Percentiles rank a stretch among this genome's conserved stretches.
These are phyloP conservation scores for Tringa solitaria DNA, from an alignment of 2,113 vertebrate species.

Conservation along the genomic window DNA sequence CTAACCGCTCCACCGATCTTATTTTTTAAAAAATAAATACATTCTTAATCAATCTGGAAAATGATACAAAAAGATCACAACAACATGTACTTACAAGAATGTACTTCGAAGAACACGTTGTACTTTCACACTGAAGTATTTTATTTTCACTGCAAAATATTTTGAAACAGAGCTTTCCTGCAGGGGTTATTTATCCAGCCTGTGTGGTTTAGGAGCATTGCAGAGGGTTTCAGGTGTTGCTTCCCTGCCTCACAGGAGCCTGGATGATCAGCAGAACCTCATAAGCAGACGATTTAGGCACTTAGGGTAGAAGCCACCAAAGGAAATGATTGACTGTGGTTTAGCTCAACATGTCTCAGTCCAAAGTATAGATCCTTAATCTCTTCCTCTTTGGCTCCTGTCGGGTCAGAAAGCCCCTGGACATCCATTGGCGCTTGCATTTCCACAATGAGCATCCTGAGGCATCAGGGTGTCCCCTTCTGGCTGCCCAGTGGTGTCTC, in stretches of 20 bases:
- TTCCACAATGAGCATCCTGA: neutral
- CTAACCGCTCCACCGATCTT: neutral
- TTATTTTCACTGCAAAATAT: neutral
- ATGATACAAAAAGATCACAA: neutral
- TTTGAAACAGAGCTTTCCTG: neutral
- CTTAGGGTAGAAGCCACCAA: neutral
- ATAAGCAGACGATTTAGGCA: neutral
- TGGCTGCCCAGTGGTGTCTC: neutral
- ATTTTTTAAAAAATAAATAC: neutral
- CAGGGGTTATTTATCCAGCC: neutral
- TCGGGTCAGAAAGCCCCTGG: neutral
- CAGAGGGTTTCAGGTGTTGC: neutral
- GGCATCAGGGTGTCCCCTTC: neutral
- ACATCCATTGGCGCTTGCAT: neutral
- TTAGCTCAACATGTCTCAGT: neutral
- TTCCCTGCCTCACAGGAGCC: neutral
- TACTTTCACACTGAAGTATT: neutral
- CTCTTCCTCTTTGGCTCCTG: neutral
- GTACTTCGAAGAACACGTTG: neutral
- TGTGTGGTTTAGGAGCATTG: neutral
- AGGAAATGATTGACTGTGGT: neutral
- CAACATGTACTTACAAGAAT: neutral
- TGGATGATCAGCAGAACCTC: neutral
- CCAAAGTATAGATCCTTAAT: neutral
- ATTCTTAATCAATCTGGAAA: neutral